Percentiles rank a stretch among this genome's conserved stretches.
Evolutionary conservation across 2,797 vertebrate species (phyloP).

Genomic region (Okamejei kenojei): DNA sequence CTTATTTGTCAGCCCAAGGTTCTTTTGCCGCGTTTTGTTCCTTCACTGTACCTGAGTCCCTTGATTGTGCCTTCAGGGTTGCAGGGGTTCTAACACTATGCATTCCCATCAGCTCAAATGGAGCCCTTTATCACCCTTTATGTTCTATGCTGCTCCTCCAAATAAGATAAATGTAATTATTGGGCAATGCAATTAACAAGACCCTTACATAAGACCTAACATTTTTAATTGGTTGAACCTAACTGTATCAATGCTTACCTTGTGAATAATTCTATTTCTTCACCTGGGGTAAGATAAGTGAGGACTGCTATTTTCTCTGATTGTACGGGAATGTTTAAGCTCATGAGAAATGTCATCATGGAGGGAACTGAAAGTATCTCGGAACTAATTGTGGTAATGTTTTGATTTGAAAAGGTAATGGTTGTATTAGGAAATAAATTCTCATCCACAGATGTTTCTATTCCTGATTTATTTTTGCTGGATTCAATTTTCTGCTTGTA

Average conservation of each 20-base stretch:
- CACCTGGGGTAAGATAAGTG: not conserved
- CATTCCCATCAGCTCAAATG: not conserved
- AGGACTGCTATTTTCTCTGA: not conserved
- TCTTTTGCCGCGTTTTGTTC: not conserved
- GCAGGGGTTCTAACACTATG: not conserved
- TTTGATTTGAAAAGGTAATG: not conserved
- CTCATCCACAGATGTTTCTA: not conserved
- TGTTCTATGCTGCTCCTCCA: not conserved
- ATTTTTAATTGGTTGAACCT: not conserved
- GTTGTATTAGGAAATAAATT: not conserved
- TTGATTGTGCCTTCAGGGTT: not conserved
- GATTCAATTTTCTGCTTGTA: not conserved
- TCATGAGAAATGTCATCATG: not conserved
- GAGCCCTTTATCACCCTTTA: not conserved
- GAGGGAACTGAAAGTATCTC: not conserved
- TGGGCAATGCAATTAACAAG: not conserved
- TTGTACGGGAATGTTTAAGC: not conserved
- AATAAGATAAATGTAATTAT: not conserved
- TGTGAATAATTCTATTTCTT: not conserved
- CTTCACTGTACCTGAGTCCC: not conserved
- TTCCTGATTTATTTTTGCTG: not conserved
- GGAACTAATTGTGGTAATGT: not conserved
- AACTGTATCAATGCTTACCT: not conserved
- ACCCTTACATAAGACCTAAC: not conserved
- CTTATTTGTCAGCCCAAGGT: not conserved